A percentile compares a stretch with the other conserved stretches of the same genome.
These are phyloP conservation scores for Urophycis tenuis DNA, from an alignment of 2,797 vertebrate genomes.

Conservation along the genomic window DNA sequence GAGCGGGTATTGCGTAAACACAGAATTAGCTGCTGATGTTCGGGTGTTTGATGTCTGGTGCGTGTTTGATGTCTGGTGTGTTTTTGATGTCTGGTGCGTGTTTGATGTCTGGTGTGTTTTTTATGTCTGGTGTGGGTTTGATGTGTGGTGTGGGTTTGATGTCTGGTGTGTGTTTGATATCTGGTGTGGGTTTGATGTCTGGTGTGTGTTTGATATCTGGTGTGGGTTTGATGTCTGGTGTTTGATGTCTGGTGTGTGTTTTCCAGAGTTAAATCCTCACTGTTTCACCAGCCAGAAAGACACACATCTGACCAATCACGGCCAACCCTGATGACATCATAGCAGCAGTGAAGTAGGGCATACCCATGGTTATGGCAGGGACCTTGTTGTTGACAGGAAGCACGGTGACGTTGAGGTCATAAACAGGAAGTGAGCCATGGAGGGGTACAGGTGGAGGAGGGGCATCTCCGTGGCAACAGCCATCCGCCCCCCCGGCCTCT, in stretches of 20 bases:
- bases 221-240: too few species aligned
- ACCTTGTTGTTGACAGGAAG: conserved; percentile 66
- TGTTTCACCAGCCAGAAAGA: too few species aligned
- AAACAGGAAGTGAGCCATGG: conserved; percentile 66
- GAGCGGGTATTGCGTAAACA: neutral
- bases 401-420: conserved; percentile 68
- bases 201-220: too few species aligned
- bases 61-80: too few species aligned
- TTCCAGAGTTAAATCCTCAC: too few species aligned
- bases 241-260: too few species aligned
- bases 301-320: too few species aligned
- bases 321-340: neutral
- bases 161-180: neutral
- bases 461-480: conserved; percentile 62
- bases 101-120: too few species aligned
- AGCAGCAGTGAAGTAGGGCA: conserved; percentile 5
- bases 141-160: too few species aligned
- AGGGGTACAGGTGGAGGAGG: conserved; percentile 58
- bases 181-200: neutral
- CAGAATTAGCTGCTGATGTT: neutral
- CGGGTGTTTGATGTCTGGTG: too few species aligned
- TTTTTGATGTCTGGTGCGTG: too few species aligned
- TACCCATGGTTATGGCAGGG: conserved; percentile 54
- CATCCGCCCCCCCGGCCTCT: conserved; percentile 48
- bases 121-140: too few species aligned